A percentile compares a stretch with the other conserved stretches of the same genome.
phyloP scores from a whole-genome alignment of 1,140 invertebrate genomes.

The Achroia grisella region DNA sequence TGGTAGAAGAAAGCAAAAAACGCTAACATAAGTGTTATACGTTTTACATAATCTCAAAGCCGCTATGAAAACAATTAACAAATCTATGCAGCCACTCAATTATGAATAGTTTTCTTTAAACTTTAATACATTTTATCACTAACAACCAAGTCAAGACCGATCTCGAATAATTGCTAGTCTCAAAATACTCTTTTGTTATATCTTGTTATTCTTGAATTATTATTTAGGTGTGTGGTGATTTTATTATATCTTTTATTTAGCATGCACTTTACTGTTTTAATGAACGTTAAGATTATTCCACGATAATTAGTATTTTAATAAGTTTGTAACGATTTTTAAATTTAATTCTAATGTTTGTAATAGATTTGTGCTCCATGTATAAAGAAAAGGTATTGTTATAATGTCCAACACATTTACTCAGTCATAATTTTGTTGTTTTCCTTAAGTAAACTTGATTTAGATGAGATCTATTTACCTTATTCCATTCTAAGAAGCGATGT shows the following conservation, averaged over 20 bases:
- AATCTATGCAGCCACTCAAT: constrained; percentile 4
- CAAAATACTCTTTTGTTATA: constrained; percentile 18
- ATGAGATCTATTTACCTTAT: no score
- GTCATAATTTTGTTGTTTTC: no score
- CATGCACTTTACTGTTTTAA: neutral
- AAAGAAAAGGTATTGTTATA: no score
- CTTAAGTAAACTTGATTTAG: no score
- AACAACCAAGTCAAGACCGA: constrained; percentile 23
- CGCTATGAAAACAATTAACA: constrained; percentile 3
- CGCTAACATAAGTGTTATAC: constrained; percentile 6
- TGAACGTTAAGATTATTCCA: no score
- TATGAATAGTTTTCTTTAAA: constrained; percentile 9
- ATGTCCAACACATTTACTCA: no score
- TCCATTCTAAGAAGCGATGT: no score
- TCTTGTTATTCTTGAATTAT: no score
- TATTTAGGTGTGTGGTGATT: neutral
- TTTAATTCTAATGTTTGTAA: no score
- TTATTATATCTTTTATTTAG: neutral
- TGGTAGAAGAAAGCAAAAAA: constrained; percentile 3
- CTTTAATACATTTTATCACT: constrained; percentile 7
- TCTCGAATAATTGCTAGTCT: constrained; percentile 61
- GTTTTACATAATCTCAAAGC: neutral
- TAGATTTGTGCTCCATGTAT: no score
- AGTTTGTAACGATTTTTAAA: no score
- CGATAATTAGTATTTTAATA: no score